Base-by-base conservation (phyloP, 2,797 vertebrate genomes). In the Iguana delicatissima region DNA sequence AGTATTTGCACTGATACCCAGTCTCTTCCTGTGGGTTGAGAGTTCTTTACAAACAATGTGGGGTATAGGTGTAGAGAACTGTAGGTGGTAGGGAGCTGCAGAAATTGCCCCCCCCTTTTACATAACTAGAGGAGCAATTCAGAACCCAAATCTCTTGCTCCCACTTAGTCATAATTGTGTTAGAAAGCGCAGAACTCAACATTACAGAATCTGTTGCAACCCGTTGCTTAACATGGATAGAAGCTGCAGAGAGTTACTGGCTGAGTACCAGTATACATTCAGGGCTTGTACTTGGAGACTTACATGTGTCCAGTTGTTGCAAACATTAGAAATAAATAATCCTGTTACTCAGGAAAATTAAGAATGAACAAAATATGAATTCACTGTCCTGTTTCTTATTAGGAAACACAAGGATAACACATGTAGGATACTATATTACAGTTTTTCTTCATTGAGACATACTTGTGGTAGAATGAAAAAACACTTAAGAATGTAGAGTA, bases 151-250 rank as follows among this genome's bases (percentile, higher is more conserved):
- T 29, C 57, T 26, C 2, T 52, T n/a, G 59, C 32, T n/a, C 8
- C 35, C 29, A 74, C 2, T 86, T 13, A 74, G 20, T 50, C 38
- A 64, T 32, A 50, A n/a, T 79, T 79, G 8, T n/a, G 1, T 50
- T 50, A 69, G 35, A 83, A 64, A 26, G 16, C 18, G 35, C 6
- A 59, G 4, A 85, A 42, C 14, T 24, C 52, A 64, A 52, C 29
- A 79, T n/a, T 87, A 80, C 50, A 80, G 32, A 29, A 89, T 89
- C 50, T 35, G 20, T 80, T 22, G n/a, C n/a, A 55, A 69, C 14
- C 35, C 14, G 20, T 52, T 67, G 26, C 67, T 89, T 76, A 50
- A 50, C 22, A 6, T 13, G 9, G 73, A 57, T 69, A 52, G 57
- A 69, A 42, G 50, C 35, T 46, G 13, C 26, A 13, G n/a, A 0